Percentiles rank a stretch among this genome's conserved stretches.
Conservation (phyloP, 2,888 invertebrate genomes). For the Cephalotes varians region DNA sequence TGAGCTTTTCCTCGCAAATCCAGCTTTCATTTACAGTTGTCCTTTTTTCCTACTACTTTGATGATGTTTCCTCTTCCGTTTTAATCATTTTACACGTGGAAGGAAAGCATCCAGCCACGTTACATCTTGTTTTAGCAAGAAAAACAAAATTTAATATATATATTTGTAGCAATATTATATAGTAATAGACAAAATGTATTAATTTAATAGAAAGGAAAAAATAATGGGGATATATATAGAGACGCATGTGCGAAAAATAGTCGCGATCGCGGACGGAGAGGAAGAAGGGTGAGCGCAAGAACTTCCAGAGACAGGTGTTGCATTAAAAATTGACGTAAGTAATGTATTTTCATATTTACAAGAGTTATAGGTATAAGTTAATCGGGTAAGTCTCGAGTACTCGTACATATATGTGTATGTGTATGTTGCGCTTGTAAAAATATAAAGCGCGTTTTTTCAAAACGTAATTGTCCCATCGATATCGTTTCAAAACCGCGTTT, state of each 20-base stretch:
- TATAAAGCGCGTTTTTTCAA: constrained; percentile 75
- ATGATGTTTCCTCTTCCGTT: background rate
- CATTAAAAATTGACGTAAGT: constrained; percentile 77
- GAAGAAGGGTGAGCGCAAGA: constrained; percentile 21
- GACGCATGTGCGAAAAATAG: background rate
- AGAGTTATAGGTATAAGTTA: constrained; percentile 73
- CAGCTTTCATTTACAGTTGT: background rate
- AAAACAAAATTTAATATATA: background rate
- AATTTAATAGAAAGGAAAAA: background rate
- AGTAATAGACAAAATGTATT: background rate
- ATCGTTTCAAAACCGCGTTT: background rate
- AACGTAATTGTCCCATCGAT: constrained; percentile 73
- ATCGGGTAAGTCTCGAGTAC: constrained; percentile 66
- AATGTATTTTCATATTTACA: constrained; percentile 78
- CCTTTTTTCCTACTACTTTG: background rate
- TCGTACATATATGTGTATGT: constrained; percentile 67
- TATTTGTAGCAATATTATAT: background rate
- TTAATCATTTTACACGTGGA: background rate
- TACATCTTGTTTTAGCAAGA: background rate
- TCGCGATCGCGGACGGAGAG: constrained; percentile 17
- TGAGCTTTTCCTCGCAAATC: background rate
- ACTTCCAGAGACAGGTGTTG: constrained; percentile 64
- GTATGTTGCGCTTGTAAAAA: constrained; percentile 75
- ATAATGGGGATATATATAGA: background rate
- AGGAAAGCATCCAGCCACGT: background rate